Evolutionary conservation across 2,888 invertebrate species (phyloP).

Genomic region (Drepana falcataria): DNA sequence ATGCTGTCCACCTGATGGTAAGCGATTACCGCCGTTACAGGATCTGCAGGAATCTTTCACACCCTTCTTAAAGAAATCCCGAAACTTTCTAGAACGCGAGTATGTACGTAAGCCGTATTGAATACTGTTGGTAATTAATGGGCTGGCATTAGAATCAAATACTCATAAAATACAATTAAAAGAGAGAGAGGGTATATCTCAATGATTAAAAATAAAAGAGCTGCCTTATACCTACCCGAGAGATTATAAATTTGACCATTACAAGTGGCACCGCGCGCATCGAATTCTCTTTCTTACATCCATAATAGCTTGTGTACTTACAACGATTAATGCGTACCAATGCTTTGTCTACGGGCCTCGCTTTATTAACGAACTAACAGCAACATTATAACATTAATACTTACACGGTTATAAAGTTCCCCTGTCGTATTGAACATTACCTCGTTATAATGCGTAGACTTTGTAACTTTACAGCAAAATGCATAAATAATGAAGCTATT

Average conservation of each 20-base stretch:
- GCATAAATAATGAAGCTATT: conserved; percentile 40
- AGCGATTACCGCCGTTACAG: no score
- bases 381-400: conserved; percentile 31
- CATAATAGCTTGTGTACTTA: conserved; percentile 62
- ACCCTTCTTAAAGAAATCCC: no score
- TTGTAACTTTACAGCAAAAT: conserved; percentile 53
- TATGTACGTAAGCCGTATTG: conserved; percentile 72
- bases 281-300: conserved; percentile 67
- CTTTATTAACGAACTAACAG: conserved; percentile 9
- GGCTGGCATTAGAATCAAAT: conserved; percentile 77
- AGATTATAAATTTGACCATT: conserved; percentile 76
- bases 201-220: conserved; percentile 70
- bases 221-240: conserved; percentile 67
- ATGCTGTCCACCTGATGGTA: no score
- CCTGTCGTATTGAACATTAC: conserved; percentile 25
- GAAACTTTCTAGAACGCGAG: conserved; percentile 16
- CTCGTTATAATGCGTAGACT: conserved; percentile 39
- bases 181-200: conserved; percentile 68
- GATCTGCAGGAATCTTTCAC: no score
- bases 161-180: conserved; percentile 79
- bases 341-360: conserved; percentile 46
- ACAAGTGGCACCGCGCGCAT: conserved; percentile 69
- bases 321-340: conserved; percentile 51
- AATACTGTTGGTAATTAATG: conserved; percentile 78
- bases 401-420: conserved; percentile 26